Conservation (phyloP, 2,113 vertebrate genomes). For the Macquaria australasica region DNA sequence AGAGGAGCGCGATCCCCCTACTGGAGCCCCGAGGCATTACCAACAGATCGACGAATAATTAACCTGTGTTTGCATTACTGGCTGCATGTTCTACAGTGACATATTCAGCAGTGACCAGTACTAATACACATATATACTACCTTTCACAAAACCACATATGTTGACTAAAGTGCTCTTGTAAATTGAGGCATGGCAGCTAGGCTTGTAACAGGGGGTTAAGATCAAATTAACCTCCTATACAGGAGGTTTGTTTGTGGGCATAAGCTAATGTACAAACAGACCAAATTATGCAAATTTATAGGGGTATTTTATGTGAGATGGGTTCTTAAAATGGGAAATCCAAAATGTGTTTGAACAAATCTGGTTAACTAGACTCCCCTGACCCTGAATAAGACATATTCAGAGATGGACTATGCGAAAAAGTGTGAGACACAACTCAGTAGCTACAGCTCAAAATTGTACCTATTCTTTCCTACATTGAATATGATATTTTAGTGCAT, state of each 20-base stretch:
- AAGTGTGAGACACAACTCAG: neutral
- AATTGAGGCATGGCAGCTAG: neutral
- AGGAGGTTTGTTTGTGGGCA: neutral
- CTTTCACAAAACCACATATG: no score
- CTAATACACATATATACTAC: no score
- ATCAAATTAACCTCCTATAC: neutral
- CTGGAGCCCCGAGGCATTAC: no score
- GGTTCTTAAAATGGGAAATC: neutral
- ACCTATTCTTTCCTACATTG: neutral
- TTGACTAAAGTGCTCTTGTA: no score
- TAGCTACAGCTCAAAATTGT: neutral
- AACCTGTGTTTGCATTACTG: no score
- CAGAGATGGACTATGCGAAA: neutral
- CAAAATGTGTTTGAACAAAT: neutral
- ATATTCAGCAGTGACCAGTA: no score
- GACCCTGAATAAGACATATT: neutral
- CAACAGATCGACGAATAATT: no score
- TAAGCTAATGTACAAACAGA: neutral
- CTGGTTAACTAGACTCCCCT: neutral
- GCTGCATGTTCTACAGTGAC: no score
- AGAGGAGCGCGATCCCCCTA: no score
- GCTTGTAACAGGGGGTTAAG: neutral
- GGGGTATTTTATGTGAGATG: neutral
- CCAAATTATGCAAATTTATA: neutral
- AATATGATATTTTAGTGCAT: neutral